A percentile compares a stretch with the other conserved stretches of the same genome.
Evolutionary conservation across 2,113 vertebrate genomes (phyloP).

Genomic region (Mesocricetus auratus): DNA sequence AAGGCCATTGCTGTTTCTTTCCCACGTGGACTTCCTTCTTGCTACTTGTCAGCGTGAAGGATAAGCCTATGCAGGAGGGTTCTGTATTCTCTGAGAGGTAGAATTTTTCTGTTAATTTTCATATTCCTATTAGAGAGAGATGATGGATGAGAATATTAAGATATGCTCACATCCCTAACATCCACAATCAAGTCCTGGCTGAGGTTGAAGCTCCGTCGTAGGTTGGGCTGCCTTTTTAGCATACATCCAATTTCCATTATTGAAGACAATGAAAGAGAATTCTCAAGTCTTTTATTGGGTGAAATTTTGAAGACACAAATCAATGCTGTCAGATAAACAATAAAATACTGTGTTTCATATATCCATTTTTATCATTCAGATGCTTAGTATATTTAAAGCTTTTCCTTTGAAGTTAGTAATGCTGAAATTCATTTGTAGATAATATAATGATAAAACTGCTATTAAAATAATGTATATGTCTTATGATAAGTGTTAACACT

Average conservation of each 20-base stretch:
- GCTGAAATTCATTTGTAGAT: constrained; percentile 39
- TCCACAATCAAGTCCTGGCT: not conserved
- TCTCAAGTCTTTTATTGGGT: not conserved
- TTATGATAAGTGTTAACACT: constrained; percentile 63
- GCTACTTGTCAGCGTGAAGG: constrained; percentile 49
- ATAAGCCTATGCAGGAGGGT: constrained; percentile 29
- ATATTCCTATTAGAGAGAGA: constrained; percentile 50
- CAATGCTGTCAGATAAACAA: constrained; percentile 7
- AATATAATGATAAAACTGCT: constrained; percentile 60
- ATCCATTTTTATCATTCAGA: constrained; percentile 18
- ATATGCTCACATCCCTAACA: not conserved
- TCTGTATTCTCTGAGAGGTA: constrained; percentile 26
- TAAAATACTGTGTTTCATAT: constrained; percentile 40
- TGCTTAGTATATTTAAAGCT: constrained; percentile 42
- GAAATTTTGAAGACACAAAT: constrained; percentile 31
- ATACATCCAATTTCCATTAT: not conserved
- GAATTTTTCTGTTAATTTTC: constrained; percentile 46
- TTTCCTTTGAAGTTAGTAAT: constrained; percentile 54
- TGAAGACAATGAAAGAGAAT: not conserved
- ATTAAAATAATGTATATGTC: constrained; percentile 65
- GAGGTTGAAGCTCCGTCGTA: not conserved
- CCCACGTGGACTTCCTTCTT: constrained; percentile 2
- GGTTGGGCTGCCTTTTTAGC: not conserved
- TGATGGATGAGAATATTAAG: constrained; percentile 47
- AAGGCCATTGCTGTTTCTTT: not conserved